phyloP scores from a whole-genome alignment of 2,797 vertebrate genomes.

The Falco naumanni region DNA sequence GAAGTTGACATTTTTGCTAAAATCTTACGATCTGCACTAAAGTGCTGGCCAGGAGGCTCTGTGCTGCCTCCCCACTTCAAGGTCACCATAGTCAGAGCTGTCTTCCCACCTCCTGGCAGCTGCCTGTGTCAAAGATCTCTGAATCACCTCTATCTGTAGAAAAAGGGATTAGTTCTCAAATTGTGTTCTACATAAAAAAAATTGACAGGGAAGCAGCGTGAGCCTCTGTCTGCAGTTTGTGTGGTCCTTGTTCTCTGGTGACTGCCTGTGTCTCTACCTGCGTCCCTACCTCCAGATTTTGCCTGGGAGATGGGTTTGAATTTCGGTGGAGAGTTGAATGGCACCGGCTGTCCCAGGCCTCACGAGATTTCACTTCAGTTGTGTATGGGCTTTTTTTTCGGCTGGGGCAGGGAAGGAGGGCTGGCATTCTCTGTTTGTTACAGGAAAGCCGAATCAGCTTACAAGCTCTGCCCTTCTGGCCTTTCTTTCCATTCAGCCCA shows the following conservation, averaged over 20 bases:
- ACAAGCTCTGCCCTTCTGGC: background rate
- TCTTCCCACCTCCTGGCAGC: background rate
- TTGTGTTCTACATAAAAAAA: background rate
- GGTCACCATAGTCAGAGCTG: background rate
- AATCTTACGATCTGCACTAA: background rate
- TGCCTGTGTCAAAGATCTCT: background rate
- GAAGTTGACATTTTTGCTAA: background rate
- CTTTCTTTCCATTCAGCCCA: slow-evolving; percentile 16
- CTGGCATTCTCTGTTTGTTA: background rate
- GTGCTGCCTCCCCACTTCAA: background rate
- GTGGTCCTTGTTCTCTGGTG: accelerated
- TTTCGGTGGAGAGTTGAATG: background rate
- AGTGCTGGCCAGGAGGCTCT: background rate
- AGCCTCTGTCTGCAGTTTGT: too few relatives aligned
- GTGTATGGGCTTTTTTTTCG: slow-evolving; percentile 24
- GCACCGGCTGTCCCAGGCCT: background rate
- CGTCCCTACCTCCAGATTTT: background rate
- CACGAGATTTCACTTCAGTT: background rate
- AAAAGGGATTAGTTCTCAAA: background rate
- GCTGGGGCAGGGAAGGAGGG: background rate
- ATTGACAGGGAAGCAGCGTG: accelerated
- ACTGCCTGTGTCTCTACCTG: accelerated
- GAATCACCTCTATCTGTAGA: background rate
- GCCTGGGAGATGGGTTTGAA: background rate
- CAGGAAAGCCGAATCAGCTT: background rate